Evolutionary conservation across 2,113 vertebrate species (phyloP).

Genomic region (Antigone vipio): DNA sequence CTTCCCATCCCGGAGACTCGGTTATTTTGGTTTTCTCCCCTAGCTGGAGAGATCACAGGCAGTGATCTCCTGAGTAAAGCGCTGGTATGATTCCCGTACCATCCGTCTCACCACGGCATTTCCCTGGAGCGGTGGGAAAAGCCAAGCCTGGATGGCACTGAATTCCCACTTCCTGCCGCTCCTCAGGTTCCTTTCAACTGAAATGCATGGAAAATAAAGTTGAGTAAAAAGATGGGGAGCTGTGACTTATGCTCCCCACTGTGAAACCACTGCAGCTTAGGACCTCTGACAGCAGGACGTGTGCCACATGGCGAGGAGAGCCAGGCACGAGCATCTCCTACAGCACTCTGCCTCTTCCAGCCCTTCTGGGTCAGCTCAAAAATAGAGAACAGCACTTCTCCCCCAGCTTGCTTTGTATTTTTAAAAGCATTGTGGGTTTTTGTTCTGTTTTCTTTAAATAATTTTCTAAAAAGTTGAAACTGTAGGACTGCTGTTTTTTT

Average conservation of each 20-base stretch:
- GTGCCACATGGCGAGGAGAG: neutral
- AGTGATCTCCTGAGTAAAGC: neutral
- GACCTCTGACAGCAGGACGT: neutral
- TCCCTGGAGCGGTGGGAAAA: neutral
- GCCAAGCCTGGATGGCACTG: neutral
- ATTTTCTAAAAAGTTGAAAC: constrained; percentile 29
- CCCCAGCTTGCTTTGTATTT: neutral
- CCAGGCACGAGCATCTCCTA: neutral
- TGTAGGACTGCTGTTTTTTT: neutral
- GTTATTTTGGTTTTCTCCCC: neutral
- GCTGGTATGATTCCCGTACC: neutral
- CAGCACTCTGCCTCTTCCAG: neutral
- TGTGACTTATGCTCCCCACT: rapidly evolving
- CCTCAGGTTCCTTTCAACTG: neutral
- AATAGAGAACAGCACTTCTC: constrained; percentile 9
- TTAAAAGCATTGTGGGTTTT: constrained; percentile 42
- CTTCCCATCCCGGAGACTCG: neutral
- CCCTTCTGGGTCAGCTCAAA: neutral
- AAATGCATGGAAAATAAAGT: neutral
- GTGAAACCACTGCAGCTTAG: neutral
- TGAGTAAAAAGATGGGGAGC: neutral
- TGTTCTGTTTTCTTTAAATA: constrained; percentile 58
- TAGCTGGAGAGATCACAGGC: neutral
- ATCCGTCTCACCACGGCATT: rapidly evolving
- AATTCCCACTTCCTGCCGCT: neutral